A percentile compares a stretch with the other conserved stretches of the same genome.
Evolutionary conservation across 2,888 invertebrate species (phyloP).

Genomic region (Yponomeuta plumbellus): DNA sequence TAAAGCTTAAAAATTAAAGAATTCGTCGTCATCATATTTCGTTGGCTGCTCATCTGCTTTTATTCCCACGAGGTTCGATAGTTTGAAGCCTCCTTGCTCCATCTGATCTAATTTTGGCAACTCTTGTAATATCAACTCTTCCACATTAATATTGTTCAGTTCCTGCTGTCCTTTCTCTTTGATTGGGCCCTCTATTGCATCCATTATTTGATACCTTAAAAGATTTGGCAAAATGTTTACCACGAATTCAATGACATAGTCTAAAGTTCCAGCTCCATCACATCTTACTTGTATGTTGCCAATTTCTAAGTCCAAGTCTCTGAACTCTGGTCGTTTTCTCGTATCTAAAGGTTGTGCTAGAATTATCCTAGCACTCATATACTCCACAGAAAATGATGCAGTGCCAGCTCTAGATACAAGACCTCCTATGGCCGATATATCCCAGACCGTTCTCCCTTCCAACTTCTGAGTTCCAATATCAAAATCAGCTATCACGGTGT

Average conservation of each 20-base stretch:
- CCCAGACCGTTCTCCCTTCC: conserved; percentile 87
- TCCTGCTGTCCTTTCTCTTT: conserved; percentile 84
- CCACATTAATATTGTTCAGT: conserved; percentile 84
- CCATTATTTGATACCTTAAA: conserved; percentile 90
- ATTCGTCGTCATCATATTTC: conserved; percentile 60
- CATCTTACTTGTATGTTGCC: conserved; percentile 90
- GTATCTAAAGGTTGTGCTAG: conserved; percentile 87
- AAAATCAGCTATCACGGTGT: conserved; percentile 80
- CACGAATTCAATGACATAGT: conserved; percentile 87
- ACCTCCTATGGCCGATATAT: conserved; percentile 81
- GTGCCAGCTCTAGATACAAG: conserved; percentile 83
- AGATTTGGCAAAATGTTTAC: conserved; percentile 91
- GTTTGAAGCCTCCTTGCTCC: conserved; percentile 62
- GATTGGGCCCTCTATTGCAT: conserved; percentile 87
- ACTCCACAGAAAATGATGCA: conserved; percentile 86
- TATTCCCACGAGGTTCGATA: conserved; percentile 49
- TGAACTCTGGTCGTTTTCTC: conserved; percentile 81
- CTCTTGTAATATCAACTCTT: conserved; percentile 82
- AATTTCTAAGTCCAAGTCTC: conserved; percentile 85
- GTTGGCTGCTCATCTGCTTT: conserved; percentile 28
- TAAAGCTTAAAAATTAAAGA: conserved; percentile 57
- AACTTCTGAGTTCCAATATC: conserved; percentile 89
- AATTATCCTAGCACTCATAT: conserved; percentile 81
- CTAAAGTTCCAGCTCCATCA: conserved; percentile 90
- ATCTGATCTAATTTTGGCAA: conserved; percentile 80